Base-by-base conservation (phyloP, 2,113 vertebrate genomes). In the Lota lota region DNA sequence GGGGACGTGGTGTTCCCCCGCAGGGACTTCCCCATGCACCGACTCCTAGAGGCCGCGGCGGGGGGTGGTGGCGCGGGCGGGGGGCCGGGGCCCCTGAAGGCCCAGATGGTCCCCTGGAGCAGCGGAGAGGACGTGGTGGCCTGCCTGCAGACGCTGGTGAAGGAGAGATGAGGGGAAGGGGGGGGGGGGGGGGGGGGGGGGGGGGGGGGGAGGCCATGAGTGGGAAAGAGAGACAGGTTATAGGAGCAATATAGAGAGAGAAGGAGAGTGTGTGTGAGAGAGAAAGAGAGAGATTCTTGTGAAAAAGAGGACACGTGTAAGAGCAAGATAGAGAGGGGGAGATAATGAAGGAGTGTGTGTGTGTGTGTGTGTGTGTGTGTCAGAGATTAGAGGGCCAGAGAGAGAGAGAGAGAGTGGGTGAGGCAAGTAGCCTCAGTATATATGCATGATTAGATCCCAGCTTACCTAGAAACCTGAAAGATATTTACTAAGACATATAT, bases 11-110 rank as follows among this genome's bases (percentile, higher is more conserved):
- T 92, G 6, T 97, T 98, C 77, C 93, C 97, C 0, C 90, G 97
- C 77, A 93, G 89, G 66, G 92, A 90, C 50, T 99, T 93, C 36
- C 95, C 95, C 62, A 94, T 98, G 95, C 95, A 99, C 87, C 79
- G 79, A 62, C 83, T 96, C 72, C 85, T 94, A 64, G 84, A 84
- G 61, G 92, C 94, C 79, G 88, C 86, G 40, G 40, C 40, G 10
- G 40, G 8, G 40, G 40, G 40, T 8, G 40, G 61, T 90, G 91
- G 79, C 86, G 88, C 61, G 76, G 86, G 1, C 83, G 93, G 63
- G 87, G 90, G 0, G 85, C 85, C 0, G 74, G 76, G 0, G 90
- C 92, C 69, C 40, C 40, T 47, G 40, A 93, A 90, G 61, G 93
- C 95, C 50, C 72, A 84, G 0, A 75, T 94, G 0, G 91, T 95